These are phyloP conservation scores for Drosophila rellima DNA, from an alignment of 2,888 invertebrate species.

Conservation along the genomic window DNA sequence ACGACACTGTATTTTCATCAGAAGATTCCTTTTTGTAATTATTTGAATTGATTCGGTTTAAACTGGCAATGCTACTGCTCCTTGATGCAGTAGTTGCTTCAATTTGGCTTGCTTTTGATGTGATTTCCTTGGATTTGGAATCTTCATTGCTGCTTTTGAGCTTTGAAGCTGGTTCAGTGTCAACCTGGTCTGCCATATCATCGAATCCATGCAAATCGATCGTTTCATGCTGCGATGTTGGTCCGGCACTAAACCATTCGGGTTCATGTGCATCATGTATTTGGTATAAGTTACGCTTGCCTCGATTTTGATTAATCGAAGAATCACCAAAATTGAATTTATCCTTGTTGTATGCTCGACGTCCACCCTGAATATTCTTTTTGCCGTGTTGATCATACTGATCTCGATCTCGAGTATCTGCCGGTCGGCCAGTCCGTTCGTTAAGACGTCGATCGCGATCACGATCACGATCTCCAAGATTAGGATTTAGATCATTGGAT, in stretches of 20 bases:
- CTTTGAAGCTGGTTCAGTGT: constrained; percentile 29
- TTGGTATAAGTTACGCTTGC: constrained; percentile 62
- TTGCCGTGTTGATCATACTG: constrained; percentile 64
- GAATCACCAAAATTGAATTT: constrained; percentile 41
- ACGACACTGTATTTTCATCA: constrained; percentile 4
- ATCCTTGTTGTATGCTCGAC: constrained; percentile 60
- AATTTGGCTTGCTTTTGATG: background rate
- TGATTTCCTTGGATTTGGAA: constrained; percentile 9
- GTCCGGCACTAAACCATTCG: constrained; percentile 96
- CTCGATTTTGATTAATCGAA: constrained; percentile 28
- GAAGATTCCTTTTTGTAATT: constrained; percentile 18
- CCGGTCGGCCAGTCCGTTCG: constrained; percentile 85
- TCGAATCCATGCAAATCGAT: constrained; percentile 98
- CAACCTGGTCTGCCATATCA: constrained; percentile 85
- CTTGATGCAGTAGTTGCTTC: constrained; percentile 18
- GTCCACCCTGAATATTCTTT: constrained; percentile 35
- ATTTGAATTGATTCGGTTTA: constrained; percentile 28
- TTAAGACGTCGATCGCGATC: constrained; percentile 87
- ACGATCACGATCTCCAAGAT: constrained; percentile 1
- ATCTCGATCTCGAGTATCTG: constrained; percentile 48
- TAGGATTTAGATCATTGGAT: constrained; percentile 20
- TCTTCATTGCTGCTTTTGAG: constrained; percentile 2
- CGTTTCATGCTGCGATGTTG: constrained; percentile 95
- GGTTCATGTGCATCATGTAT: constrained; percentile 90
- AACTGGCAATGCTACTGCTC: constrained; percentile 49